Conservation (phyloP, 1,140 invertebrate genomes). For the Yoshiicerus persimilis region DNA sequence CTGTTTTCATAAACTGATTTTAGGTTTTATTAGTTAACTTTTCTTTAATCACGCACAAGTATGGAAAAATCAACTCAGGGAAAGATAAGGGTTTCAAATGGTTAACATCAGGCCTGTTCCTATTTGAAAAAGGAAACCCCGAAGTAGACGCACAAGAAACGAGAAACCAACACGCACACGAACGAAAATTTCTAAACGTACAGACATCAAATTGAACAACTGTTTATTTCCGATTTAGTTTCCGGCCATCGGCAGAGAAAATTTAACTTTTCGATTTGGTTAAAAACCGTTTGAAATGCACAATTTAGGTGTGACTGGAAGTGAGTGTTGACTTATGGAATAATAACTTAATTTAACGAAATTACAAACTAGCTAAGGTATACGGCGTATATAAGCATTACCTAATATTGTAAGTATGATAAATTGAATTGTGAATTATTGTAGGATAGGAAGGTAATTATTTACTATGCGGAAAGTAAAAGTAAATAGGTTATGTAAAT, state of each 20-base stretch:
- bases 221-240: background rate
- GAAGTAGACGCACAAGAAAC: background rate
- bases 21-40: background rate
- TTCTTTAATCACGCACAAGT: conserved; percentile 12
- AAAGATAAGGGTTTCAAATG: background rate
- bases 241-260: background rate
- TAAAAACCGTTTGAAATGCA: background rate
- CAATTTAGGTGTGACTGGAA: background rate
- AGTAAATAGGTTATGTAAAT: background rate
- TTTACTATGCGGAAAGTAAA: background rate
- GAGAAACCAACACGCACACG: conserved; percentile 4
- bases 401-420: too few relatives aligned
- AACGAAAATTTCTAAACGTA: background rate
- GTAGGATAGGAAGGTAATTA: background rate
- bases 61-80: background rate
- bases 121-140: background rate
- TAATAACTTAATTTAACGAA: background rate
- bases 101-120: background rate
- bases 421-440: too few relatives aligned
- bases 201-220: background rate
- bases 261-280: background rate
- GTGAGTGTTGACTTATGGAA: background rate
- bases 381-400: too few relatives aligned
- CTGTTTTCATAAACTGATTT: background rate
- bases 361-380: too few relatives aligned